Evolutionary conservation across 2,888 invertebrate genomes (phyloP), one percentile per base, ranked within the genome.

Genomic region (Buathra laborator): DNA sequence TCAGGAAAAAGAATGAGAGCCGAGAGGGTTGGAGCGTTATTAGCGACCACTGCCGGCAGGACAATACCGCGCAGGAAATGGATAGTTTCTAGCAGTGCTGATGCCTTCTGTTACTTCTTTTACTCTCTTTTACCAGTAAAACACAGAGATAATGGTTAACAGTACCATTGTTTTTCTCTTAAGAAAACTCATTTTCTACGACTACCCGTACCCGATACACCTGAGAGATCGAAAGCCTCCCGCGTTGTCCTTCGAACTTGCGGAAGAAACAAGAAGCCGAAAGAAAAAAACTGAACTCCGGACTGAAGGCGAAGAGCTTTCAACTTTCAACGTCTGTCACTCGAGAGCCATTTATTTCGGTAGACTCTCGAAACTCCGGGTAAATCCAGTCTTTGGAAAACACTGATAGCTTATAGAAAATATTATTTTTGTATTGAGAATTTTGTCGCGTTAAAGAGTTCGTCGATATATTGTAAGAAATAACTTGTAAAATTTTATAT

Each of bases 11-110:
- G 74, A 80, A 29, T 37, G 37, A 37, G 71, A 81, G 79, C 86
- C 66, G 86, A 84, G 83, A 82, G 86, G 86, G 62, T 62, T 83
- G 84, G 83, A 81, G 80, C 80, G 85, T 88, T 88, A 89, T 89
- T 89, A 87, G 86, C 86, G 81, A 87, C 86, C 67, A 72, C 83
- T 80, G 81, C 76, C 71, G 78, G 76, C 77, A 87, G 85, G 89
- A 89, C 88, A 88, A 88, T 88, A 87, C 81, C 68, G 76, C 64
- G 81, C 70, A 81, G 79, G 74, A 86, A 87, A 83, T 80, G 68
- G 67, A 86, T 81, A 86, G 75, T 51, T 66, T 66, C 44, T 43
- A 70, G 3, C 24, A 24, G 59, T 68, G 68, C 19, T 32, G 43
- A 14, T 12, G 62, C 29, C 62, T 80, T 64, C 46, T 37, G 74